Base-by-base conservation (phyloP, 2,113 vertebrate genomes). In the Narcine bancroftii region DNA sequence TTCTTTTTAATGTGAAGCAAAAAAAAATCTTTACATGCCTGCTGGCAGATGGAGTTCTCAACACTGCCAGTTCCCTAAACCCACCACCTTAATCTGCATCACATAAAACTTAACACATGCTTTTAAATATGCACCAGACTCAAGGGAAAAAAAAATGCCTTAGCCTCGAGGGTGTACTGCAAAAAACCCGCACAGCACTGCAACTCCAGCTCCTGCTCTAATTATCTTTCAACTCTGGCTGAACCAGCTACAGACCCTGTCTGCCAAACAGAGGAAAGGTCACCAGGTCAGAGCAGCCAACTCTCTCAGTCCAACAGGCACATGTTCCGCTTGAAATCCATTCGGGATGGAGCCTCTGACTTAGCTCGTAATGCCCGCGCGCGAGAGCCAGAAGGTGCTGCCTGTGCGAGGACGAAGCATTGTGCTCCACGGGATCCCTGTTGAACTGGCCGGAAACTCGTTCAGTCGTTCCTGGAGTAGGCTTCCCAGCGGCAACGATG, bases 141-240 rank as follows among this genome's bases (percentile, higher is more conserved):
- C 94, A 95, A n/a, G 94, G 94, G 66, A 69, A 87, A 87, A 87
- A 87, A 72, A 87, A 87, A 60, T 36, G 94, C 94, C 93, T 92
- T 93, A 75, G 95, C 95, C 95, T 96, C 95, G 92, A 94, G 95
- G 87, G 92, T 53, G 93, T 93, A 94, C 94, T 94, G 94, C 93
- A 69, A 33, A 75, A 45, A 95, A 93, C 92, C 93, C 94, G 89
- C 96, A 95, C 93, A 93, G 95, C 95, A 94, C 83, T 95, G 94
- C 92, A 24, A 94, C 94, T 93, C 2, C 95, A 93, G 93, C 94
- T 95, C 94, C 95, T 95, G 60, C 93, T 93, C 93, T 93, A 95
- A 95, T 95, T 94, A 94, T 95, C 95, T 93, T 94, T 96, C 95
- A 96, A 95, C 96, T 96, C 93, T 96, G 95, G 95, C 96, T 96